These are phyloP conservation scores for Hipposideros larvatus DNA, from an alignment of 2,797 vertebrate species.

Conservation along the genomic window DNA sequence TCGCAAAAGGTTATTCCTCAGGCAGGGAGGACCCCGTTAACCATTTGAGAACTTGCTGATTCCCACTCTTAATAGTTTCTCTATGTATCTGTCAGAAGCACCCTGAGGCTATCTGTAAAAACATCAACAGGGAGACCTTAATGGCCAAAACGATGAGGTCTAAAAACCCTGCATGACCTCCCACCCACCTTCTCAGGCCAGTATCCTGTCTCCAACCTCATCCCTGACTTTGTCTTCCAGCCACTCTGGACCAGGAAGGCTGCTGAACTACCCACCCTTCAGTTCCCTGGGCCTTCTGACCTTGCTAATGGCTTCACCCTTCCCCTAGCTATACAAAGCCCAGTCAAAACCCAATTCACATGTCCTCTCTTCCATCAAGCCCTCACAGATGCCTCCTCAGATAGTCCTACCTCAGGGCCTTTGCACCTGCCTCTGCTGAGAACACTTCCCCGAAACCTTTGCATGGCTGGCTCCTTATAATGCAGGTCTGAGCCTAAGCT, in stretches of 20 bases:
- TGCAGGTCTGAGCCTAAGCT: not conserved
- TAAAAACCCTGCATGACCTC: not conserved
- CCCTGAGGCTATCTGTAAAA: not conserved
- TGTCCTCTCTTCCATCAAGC: not conserved
- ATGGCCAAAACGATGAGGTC: not conserved
- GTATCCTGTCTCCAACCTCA: accelerated
- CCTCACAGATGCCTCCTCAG: not conserved
- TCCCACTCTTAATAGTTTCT: not conserved
- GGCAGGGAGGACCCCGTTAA: not conserved
- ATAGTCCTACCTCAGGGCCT: not conserved
- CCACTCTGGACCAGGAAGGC: not conserved
- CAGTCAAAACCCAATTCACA: not conserved
- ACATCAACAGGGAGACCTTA: not conserved
- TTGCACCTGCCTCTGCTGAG: not conserved
- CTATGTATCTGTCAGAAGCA: not conserved
- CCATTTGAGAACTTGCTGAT: not conserved
- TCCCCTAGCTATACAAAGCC: not conserved
- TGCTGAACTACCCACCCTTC: not conserved
- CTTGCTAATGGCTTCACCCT: not conserved
- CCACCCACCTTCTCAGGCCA: not conserved
- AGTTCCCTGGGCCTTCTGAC: not conserved
- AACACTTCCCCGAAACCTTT: not conserved
- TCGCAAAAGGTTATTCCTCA: not conserved
- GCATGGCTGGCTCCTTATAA: not conserved
- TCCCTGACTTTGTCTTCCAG: not conserved